phyloP scores from a whole-genome alignment of 2,797 vertebrate species.

The Sebastiscus tertius region DNA sequence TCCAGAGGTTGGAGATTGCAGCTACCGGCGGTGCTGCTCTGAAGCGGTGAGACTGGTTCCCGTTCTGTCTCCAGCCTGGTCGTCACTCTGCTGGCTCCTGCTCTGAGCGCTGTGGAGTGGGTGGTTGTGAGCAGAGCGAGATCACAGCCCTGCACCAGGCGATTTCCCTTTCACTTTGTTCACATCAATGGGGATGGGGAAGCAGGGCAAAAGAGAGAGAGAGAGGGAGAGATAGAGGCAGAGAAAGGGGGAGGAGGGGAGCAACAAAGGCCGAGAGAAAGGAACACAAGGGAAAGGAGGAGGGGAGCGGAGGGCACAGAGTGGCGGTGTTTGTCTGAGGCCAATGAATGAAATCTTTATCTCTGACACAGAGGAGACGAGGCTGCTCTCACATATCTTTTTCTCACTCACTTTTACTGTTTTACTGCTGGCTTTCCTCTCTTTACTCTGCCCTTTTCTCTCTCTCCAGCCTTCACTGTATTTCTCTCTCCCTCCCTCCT shows the following conservation, averaged over 20 bases:
- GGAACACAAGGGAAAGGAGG: slow-evolving; percentile 25
- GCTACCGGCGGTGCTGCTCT: background rate
- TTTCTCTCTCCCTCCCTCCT: no score
- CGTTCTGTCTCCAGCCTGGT: slow-evolving; percentile 1
- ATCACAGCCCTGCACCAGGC: slow-evolving; percentile 60
- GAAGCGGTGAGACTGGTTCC: slow-evolving; percentile 1
- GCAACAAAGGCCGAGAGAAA: slow-evolving; percentile 62
- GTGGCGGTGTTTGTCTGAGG: slow-evolving; percentile 62
- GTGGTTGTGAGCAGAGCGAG: slow-evolving; percentile 37
- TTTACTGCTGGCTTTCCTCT: background rate
- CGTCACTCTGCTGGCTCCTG: slow-evolving; percentile 16
- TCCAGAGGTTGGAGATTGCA: background rate
- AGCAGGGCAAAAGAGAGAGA: slow-evolving; percentile 28
- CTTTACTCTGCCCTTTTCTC: background rate
- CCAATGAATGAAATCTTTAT: slow-evolving; percentile 80
- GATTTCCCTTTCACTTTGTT: slow-evolving; percentile 64
- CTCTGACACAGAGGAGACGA: slow-evolving; percentile 31
- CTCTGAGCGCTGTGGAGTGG: slow-evolving; percentile 15
- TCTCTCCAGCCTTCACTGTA: background rate
- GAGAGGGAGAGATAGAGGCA: background rate
- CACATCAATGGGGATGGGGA: slow-evolving; percentile 63
- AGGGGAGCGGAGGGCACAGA: slow-evolving; percentile 43
- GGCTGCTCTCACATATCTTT: slow-evolving; percentile 25
- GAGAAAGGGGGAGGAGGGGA: slow-evolving; percentile 8
- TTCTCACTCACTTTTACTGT: background rate